These are phyloP conservation scores for Archips crataeganus DNA, from an alignment of 2,888 invertebrate species.

Conservation along the genomic window DNA sequence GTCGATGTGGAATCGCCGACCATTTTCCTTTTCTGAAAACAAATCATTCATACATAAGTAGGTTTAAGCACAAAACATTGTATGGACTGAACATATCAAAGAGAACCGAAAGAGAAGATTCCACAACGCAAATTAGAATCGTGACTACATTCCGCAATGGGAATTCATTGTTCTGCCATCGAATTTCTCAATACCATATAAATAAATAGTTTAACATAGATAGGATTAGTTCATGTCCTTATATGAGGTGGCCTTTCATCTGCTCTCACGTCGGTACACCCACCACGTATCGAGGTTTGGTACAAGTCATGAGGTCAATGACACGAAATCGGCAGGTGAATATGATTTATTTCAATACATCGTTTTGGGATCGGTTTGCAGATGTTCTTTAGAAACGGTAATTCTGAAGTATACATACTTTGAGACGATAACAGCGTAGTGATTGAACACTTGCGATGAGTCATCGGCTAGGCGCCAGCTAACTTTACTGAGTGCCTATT, in stretches of 20 bases:
- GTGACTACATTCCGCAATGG: constrained; percentile 31
- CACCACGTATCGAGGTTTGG: constrained; percentile 46
- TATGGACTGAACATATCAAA: not conserved
- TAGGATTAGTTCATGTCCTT: constrained; percentile 59
- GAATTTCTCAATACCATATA: constrained; percentile 31
- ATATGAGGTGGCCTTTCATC: constrained; percentile 61
- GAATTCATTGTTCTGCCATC: constrained; percentile 37
- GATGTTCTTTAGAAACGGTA: constrained; percentile 19
- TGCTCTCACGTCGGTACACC: constrained; percentile 55
- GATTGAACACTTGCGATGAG: constrained; percentile 25
- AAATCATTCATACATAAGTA: not conserved
- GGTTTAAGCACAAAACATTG: not conserved
- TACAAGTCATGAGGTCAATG: constrained; percentile 28
- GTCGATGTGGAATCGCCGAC: constrained; percentile 99
- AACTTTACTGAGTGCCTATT: constrained; percentile 29
- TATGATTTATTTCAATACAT: constrained; percentile 29
- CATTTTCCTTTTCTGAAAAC: constrained; percentile 96
- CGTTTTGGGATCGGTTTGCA: constrained; percentile 7
- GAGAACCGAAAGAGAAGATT: constrained; percentile 9
- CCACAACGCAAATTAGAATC: constrained; percentile 34
- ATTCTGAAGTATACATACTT: not conserved
- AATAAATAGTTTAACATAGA: constrained; percentile 39
- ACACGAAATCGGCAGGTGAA: constrained; percentile 37
- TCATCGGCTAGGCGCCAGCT: constrained; percentile 28
- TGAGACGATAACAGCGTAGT: constrained; percentile 10